Conservation (phyloP, 2,888 invertebrate genomes). For the Chloroclysta siterata region DNA sequence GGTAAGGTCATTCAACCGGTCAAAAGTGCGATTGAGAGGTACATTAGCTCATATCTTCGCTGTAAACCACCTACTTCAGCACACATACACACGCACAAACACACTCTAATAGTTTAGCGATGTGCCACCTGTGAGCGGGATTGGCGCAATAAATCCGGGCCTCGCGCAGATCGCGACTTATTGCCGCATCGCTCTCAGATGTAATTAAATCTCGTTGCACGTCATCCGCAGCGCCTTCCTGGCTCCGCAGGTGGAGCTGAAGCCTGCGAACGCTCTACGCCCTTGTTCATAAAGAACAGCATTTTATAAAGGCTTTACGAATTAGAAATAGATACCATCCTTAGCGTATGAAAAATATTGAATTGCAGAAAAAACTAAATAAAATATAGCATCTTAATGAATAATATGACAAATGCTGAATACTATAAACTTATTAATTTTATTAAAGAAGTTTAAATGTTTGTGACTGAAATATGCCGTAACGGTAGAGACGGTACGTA, state of each 20-base stretch:
- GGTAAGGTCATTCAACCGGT: no score
- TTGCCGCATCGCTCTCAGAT: slow-evolving; percentile 54
- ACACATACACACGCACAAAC: not conserved
- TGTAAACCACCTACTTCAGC: not conserved
- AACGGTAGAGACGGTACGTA: no score
- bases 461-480: no score
- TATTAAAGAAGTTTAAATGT: no score
- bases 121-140: slow-evolving; percentile 46
- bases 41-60: no score
- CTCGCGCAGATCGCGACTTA: slow-evolving; percentile 59
- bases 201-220: slow-evolving; percentile 59
- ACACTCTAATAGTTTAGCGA: slow-evolving; percentile 40
- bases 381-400: no score
- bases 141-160: slow-evolving; percentile 63
- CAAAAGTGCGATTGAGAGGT: no score
- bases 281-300: not conserved
- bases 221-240: slow-evolving; percentile 40
- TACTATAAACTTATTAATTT: no score
- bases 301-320: not conserved
- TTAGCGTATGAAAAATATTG: no score
- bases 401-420: no score
- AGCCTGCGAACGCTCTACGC: not conserved
- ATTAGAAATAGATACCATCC: not conserved
- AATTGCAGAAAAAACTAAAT: no score
- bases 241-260: slow-evolving; percentile 41